These are phyloP conservation scores for Himantopus leucocephalus DNA, from an alignment of 2,113 vertebrate species.

Conservation along the genomic window DNA sequence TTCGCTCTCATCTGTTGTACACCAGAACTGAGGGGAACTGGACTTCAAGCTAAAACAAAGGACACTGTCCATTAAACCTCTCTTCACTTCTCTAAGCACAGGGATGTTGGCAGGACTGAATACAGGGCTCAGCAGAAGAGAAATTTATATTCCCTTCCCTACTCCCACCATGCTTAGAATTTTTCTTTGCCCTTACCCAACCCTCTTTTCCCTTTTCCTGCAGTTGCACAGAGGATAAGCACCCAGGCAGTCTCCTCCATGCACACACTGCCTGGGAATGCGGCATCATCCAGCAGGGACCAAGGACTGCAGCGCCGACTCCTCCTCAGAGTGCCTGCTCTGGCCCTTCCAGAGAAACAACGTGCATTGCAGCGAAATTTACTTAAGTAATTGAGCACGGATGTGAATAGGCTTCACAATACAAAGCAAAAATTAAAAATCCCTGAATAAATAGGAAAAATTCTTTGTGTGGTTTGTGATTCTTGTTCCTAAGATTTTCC, in stretches of 20 bases:
- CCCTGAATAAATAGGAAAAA: slow-evolving; percentile 55
- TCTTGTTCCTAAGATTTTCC: slow-evolving; percentile 50
- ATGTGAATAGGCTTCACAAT: slow-evolving; percentile 4
- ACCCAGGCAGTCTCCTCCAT: neutral
- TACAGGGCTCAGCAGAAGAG: neutral
- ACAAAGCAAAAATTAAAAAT: slow-evolving; percentile 40
- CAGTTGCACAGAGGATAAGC: neutral
- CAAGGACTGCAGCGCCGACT: neutral
- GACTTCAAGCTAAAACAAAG: neutral
- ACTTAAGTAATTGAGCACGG: neutral
- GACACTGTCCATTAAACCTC: neutral
- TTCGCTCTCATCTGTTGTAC: neutral
- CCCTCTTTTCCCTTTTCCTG: neutral
- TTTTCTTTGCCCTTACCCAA: neutral
- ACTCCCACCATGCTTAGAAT: neutral
- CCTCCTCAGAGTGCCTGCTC: neutral
- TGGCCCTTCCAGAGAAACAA: neutral
- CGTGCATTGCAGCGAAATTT: fast-evolving
- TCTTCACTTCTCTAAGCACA: neutral
- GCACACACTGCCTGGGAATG: fast-evolving
- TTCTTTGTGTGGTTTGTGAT: slow-evolving; percentile 39
- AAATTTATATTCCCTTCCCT: neutral
- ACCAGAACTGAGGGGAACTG: neutral
- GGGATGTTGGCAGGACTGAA: neutral
- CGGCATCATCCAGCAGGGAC: neutral